Percentiles rank a stretch among this genome's conserved stretches.
Conservation (phyloP, 2,113 vertebrate genomes). For the Myiozetetes cayanensis region DNA sequence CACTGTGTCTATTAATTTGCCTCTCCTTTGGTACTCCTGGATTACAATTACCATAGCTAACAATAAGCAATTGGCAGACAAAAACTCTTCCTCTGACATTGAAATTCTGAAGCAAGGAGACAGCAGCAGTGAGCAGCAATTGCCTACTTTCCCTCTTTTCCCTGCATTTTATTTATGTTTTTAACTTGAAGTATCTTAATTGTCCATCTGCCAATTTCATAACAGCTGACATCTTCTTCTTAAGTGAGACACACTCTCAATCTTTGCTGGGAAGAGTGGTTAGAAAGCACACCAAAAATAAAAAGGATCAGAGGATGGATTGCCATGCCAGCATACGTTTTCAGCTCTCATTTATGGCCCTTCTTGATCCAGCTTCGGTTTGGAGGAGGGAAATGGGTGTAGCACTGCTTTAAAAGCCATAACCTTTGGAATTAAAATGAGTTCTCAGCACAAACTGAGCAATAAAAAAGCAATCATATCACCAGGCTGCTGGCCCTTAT, state of each 20-base stretch:
- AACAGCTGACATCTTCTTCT: background rate
- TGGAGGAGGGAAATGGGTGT: slow-evolving; percentile 22
- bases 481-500: slow-evolving; percentile 66
- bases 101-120: background rate
- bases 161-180: background rate
- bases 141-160: background rate
- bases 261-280: background rate
- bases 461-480: slow-evolving; percentile 72
- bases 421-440: slow-evolving; percentile 65
- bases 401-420: slow-evolving; percentile 52
- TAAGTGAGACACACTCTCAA: background rate
- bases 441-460: slow-evolving; percentile 44
- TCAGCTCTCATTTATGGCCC: background rate
- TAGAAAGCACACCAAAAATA: background rate
- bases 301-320: background rate
- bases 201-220: background rate
- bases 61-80: background rate
- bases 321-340: slow-evolving; percentile 18
- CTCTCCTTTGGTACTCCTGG: background rate
- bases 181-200: slow-evolving; percentile 13
- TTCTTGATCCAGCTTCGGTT: slow-evolving; percentile 23
- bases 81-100: slow-evolving; percentile 7
- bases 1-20: background rate
- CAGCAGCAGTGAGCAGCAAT: background rate
- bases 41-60: background rate